Percentiles rank a stretch among this genome's conserved stretches.
Evolutionary conservation across 1,140 invertebrate genomes (phyloP).

Genomic region (Periplaneta americana): DNA sequence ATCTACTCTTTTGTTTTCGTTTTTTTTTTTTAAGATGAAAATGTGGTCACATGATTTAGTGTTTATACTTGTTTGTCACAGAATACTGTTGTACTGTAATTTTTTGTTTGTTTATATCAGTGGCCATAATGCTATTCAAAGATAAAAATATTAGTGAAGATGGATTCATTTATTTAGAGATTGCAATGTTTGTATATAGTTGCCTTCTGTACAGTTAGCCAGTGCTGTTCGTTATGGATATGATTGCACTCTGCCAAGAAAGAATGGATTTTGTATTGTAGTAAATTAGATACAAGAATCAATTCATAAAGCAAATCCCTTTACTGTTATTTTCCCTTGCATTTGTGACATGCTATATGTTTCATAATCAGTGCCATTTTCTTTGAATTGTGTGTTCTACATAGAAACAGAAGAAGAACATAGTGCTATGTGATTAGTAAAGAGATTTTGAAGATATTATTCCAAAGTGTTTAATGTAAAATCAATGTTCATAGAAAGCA

Average conservation of each 20-base stretch:
- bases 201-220: background rate
- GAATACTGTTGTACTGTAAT: background rate
- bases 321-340: background rate
- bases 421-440: too few species aligned
- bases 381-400: background rate
- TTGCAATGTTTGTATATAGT: background rate
- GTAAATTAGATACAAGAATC: background rate
- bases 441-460: too few species aligned
- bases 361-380: background rate
- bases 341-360: background rate
- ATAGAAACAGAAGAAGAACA: too few species aligned
- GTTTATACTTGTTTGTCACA: background rate
- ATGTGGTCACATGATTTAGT: background rate
- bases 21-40: too few species aligned
- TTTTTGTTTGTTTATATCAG: background rate
- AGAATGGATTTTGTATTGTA: background rate
- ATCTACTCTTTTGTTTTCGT: background rate
- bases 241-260: background rate
- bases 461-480: too few species aligned
- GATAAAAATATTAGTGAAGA: too few species aligned
- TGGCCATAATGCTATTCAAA: background rate
- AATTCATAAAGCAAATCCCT: background rate
- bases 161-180: background rate
- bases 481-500: too few species aligned
- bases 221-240: background rate